Base-by-base conservation (phyloP, 1,140 invertebrate species). In the Helicoverpa zea region DNA sequence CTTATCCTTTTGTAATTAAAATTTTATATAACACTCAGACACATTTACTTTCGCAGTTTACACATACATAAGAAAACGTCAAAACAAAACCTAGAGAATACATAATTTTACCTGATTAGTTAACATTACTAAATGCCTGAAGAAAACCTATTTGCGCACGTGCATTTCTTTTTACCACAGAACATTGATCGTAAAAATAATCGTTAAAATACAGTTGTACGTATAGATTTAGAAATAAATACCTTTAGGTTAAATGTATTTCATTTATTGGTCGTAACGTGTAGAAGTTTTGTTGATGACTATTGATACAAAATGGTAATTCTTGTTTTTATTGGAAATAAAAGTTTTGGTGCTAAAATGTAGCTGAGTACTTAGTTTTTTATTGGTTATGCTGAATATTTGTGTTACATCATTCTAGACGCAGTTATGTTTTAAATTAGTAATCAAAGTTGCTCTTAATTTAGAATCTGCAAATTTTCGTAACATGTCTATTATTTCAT, bases 171-270 rank as follows among this genome's bases (percentile, higher is more conserved):
- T 14, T 4, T 43, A 5, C 14, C 29, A 56, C 7, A 30, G 23
- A 54, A 13, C 4, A 16, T 30, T 1, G 49, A 43, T 79, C 77
- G 77, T 79, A 80, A 79, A 80, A 80, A 80, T 14, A 16, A 61
- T 64, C 78, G 58, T 80, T 74, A 80, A 80, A 18, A n/a, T 49
- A 79, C 76, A 70, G 75, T 64, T 68, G 3, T 54, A n/a, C 47
- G 23, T 72, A 72, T 29, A 52, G 11, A 23, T 80, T 63, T 73
- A 54, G 56, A 73, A 80, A 80, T 73, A 80, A 63, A 80, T 80
- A 70, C 78, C 43, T 52, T 51, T 63, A n/a, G 58, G 16, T 61
- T 73, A 54, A 73, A 80, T 51, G 68, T 80, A 30, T 80, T 80
- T 68, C 58, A 73, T 80, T 80, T 70, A 80, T 73, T 54, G 23